Base-by-base conservation (phyloP, 2,797 vertebrate genomes). In the Acropternis orthonyx region DNA sequence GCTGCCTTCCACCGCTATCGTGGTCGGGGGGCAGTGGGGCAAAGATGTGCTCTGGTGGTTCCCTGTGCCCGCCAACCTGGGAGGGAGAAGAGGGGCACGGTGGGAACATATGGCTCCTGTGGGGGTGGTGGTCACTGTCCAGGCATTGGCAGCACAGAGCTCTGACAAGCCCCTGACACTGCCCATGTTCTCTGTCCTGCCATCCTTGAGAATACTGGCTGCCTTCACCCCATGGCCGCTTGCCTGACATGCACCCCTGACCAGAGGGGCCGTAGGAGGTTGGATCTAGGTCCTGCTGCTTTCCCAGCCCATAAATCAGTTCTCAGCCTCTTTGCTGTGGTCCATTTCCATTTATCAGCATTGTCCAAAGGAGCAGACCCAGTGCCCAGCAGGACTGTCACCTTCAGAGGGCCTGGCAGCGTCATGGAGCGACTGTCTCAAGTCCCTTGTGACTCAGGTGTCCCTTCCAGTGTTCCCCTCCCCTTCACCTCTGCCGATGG, bases 381-480 rank as follows among this genome's bases (percentile, higher is more conserved):
- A 11, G 22, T 2, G 7, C 22, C 43, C 51, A 58, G 46, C 2
- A 4, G 30, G 28, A 49, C 43, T 43, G 9, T 36, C 32, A 21
- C 20, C 49, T 74, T 71, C 0, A 0, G 44, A 74, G 39, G 23
- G 34, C 22, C 14, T 61, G 73, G 41, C 44, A 89, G 37, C 56
- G 62, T 63, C n/a, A 37, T 1, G 7, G 34, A 27, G 20, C 0
- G 0, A 1, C 1, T n/a, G 20, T 78, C 51, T 65, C 2, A 4
- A 55, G 39, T 37, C 8, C 19, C 48, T 39, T 61, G 52, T 83
- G 44, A 85, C 56, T 79, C 44, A 28, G 51, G 4, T 72, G 73
- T 73, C 34, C 72, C 48, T 87, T 91, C 48, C 41, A 34, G 26
- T 37, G 37, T 39, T 41, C 61, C 34, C 6, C 17, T 76, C 61